Conservation (phyloP, 2,113 vertebrate species). For the Camelus bactrianus region DNA sequence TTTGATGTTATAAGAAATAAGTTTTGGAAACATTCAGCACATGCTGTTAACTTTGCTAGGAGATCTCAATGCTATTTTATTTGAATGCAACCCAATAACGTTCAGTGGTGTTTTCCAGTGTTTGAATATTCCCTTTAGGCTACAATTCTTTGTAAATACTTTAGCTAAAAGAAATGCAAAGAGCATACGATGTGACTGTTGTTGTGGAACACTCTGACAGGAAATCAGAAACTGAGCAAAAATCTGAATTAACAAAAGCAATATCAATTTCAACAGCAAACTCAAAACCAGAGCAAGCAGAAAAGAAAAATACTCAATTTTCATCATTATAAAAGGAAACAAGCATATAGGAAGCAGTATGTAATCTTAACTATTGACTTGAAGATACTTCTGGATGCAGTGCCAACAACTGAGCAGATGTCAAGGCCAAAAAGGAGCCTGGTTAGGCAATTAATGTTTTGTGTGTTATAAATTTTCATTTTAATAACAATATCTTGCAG, state of each 20-base stretch:
- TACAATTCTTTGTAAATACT: neutral
- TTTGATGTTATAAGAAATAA: neutral
- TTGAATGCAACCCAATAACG: neutral
- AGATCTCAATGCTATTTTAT: neutral
- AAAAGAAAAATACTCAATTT: neutral
- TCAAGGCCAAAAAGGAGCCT: neutral
- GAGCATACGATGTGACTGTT: neutral
- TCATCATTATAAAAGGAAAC: neutral
- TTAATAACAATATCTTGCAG: neutral
- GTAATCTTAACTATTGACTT: neutral
- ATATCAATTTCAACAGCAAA: neutral
- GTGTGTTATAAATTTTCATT: neutral
- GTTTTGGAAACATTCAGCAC: neutral
- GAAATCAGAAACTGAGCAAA: neutral
- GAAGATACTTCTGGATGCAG: neutral
- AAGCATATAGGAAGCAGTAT: neutral
- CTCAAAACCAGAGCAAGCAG: neutral
- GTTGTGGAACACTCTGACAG: neutral
- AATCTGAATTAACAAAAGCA: neutral
- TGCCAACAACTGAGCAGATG: neutral
- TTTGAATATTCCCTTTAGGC: constrained; percentile 1
- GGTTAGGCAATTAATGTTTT: neutral
- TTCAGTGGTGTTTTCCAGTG: neutral
- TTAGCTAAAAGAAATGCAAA: neutral
- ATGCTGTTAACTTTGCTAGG: neutral